A percentile compares a stretch with the other conserved stretches of the same genome.
Conservation (phyloP, 2,113 vertebrate genomes). For the Arizona elegans region DNA sequence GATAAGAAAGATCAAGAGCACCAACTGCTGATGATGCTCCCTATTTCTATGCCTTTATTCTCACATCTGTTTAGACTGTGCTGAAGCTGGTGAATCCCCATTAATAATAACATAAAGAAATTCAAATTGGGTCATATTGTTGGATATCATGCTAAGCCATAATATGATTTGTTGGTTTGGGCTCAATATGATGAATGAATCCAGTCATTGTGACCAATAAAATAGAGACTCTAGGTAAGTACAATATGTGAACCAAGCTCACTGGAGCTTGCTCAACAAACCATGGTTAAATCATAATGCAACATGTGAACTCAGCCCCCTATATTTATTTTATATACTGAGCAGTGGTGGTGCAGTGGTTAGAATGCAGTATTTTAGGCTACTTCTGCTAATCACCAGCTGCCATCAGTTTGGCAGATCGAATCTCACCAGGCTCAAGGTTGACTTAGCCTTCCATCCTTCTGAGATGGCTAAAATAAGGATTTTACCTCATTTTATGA, state of each 20-base stretch:
- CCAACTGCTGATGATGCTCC: background rate
- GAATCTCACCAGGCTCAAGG: no score
- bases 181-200: background rate
- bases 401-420: no score
- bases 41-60: background rate
- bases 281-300: background rate
- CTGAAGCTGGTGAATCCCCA: background rate
- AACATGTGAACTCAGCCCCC: background rate
- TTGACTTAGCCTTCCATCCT: no score
- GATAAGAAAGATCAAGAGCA: background rate
- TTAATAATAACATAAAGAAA: background rate
- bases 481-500: no score
- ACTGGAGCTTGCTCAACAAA: background rate
- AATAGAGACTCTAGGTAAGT: background rate
- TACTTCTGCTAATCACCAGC: no score
- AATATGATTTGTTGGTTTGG: background rate
- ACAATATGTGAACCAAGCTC: background rate
- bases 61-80: background rate
- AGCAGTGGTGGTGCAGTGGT: no score
- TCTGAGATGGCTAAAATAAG: no score
- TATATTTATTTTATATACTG: background rate
- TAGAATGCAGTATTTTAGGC: no score
- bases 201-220: background rate
- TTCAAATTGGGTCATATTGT: background rate
- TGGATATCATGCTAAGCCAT: background rate